phyloP scores from a whole-genome alignment of 2,888 invertebrate species.

The Cartodere bifasciata region DNA sequence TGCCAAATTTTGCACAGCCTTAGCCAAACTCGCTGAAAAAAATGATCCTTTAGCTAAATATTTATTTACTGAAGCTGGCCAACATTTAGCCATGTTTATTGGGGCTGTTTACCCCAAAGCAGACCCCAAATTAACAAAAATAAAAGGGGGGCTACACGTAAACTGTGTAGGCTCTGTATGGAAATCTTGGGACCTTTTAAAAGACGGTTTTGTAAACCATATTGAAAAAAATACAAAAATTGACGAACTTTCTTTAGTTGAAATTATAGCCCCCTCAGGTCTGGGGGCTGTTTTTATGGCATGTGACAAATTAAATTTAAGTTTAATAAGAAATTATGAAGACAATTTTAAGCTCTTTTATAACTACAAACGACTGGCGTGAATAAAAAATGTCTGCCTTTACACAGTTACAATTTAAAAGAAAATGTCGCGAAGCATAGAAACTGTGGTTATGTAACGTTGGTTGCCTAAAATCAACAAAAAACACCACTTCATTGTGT shows the following conservation, averaged over 20 bases:
- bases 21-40: constrained; percentile 54
- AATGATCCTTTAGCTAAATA: constrained; percentile 61
- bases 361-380: constrained; percentile 40
- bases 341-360: constrained; percentile 57
- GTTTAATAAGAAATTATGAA: constrained; percentile 56
- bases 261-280: constrained; percentile 63
- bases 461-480: too few relatives aligned
- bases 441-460: too few relatives aligned
- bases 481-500: too few relatives aligned
- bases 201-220: constrained; percentile 52
- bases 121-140: constrained; percentile 39
- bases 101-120: constrained; percentile 50
- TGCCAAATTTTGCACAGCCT: constrained; percentile 56
- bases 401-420: too few relatives aligned
- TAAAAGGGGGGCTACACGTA: constrained; percentile 45
- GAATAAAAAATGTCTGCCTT: too few relatives aligned
- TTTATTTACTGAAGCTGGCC: constrained; percentile 59
- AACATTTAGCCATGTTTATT: constrained; percentile 51
- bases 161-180: constrained; percentile 93
- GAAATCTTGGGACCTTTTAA: constrained; percentile 78
- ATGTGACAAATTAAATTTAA: constrained; percentile 52
- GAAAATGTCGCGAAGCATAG: too few relatives aligned
- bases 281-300: constrained; percentile 80
- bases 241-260: constrained; percentile 48
- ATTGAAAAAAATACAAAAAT: constrained; percentile 37